These are phyloP conservation scores for Herpailurus yagouaroundi DNA, from an alignment of 2,113 vertebrate genomes.

Conservation along the genomic window DNA sequence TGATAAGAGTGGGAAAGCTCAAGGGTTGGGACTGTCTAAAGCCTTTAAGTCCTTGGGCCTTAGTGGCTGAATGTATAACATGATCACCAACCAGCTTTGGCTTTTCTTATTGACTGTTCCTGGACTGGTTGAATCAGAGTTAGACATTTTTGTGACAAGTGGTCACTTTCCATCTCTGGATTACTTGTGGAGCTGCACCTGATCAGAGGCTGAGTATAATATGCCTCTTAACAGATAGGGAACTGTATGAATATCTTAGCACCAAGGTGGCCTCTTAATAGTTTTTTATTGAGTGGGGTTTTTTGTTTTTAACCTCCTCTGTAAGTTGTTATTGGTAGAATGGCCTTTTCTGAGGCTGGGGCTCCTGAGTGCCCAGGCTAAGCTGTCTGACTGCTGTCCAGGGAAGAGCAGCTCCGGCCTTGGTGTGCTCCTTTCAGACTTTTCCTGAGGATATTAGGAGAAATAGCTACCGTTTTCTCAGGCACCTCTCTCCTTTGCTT, in stretches of 20 bases:
- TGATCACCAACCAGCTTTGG: neutral
- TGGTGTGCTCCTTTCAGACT: neutral
- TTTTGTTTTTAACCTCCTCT: slow-evolving; percentile 17
- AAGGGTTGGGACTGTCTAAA: neutral
- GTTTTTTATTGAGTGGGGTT: neutral
- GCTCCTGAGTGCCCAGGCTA: neutral
- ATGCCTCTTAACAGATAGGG: slow-evolving; percentile 14
- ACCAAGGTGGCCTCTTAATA: neutral
- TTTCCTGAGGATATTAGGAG: neutral
- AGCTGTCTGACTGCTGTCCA: neutral
- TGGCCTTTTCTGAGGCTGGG: neutral
- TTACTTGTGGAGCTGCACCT: neutral
- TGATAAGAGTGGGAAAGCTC: neutral
- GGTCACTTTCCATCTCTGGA: slow-evolving; percentile 18
- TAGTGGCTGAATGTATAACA: neutral
- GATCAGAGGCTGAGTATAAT: neutral
- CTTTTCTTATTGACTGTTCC: neutral
- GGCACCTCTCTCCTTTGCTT: neutral
- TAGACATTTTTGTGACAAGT: neutral
- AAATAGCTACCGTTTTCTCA: neutral
- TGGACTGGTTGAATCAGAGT: neutral
- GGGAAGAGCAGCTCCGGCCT: neutral
- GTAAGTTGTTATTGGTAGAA: neutral
- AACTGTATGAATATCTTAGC: neutral
- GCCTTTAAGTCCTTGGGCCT: neutral